Conservation (phyloP, 2,113 vertebrate species). For the Chrysochloris asiatica region DNA sequence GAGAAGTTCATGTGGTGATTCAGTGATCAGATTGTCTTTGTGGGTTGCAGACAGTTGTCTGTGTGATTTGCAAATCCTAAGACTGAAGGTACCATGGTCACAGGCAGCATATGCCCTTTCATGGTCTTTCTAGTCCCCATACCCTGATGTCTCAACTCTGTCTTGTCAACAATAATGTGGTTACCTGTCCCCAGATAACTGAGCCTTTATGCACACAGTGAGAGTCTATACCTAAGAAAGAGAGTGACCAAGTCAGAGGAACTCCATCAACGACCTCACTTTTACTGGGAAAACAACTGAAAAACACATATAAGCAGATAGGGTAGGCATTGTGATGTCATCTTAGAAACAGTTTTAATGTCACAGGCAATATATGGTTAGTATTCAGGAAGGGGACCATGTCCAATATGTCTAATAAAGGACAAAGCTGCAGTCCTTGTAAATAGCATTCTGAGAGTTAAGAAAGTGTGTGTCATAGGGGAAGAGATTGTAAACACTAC, state of each 20-base stretch:
- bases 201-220: not conserved
- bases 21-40: not conserved
- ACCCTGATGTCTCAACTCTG: not conserved
- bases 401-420: not conserved
- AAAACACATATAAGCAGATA: not conserved
- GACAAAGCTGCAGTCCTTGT: not conserved
- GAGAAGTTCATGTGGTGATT: not conserved
- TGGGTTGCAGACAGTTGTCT: not conserved
- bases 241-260: not conserved
- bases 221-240: not conserved
- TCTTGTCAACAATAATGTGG: not conserved
- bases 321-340: not conserved
- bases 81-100: not conserved
- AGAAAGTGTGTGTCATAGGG: not conserved
- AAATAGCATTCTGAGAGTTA: slow-evolving; percentile 28
- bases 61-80: not conserved
- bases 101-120: not conserved
- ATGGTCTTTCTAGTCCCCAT: not conserved
- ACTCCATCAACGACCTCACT: not conserved
- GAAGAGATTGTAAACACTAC: not conserved
- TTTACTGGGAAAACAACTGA: not conserved
- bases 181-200: not conserved
- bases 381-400: not conserved
- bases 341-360: slow-evolving; percentile 10
- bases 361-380: not conserved